Percentiles rank a stretch among this genome's conserved stretches.
Evolutionary conservation across 2,888 invertebrate species (phyloP).

Genomic region (Folsomia candida): DNA sequence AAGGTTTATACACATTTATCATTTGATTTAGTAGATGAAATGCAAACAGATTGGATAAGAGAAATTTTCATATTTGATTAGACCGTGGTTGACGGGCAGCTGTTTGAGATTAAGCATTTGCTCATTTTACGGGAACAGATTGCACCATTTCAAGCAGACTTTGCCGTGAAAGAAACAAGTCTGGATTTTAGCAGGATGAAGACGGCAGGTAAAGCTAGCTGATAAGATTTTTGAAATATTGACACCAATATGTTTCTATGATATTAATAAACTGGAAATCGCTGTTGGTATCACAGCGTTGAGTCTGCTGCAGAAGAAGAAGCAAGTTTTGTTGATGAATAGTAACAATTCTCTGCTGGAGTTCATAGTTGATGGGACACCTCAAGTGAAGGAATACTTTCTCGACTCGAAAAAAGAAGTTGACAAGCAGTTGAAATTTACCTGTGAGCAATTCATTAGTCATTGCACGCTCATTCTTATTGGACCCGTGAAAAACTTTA

Average conservation of each 20-base stretch:
- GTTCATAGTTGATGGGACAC: constrained; percentile 87
- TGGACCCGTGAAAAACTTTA: constrained; percentile 69
- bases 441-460: constrained; percentile 84
- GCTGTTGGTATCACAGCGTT: constrained; percentile 54
- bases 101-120: constrained; percentile 98
- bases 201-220: constrained; percentile 64
- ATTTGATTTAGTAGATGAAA: not conserved
- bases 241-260: not conserved
- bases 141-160: constrained; percentile 94
- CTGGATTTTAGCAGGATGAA: constrained; percentile 91
- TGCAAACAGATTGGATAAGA: not conserved
- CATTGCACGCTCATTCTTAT: constrained; percentile 73
- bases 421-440: constrained; percentile 82
- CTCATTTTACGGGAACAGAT: constrained; percentile 96
- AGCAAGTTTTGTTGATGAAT: constrained; percentile 80
- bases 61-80: constrained; percentile 52
- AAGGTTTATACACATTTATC: too few relatives aligned
- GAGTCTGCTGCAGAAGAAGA: constrained; percentile 64
- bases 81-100: constrained; percentile 82
- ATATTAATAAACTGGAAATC: not conserved
- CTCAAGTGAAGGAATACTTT: constrained; percentile 85
- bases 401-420: constrained; percentile 95
- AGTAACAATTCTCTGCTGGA: constrained; percentile 89
- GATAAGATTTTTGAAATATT: not conserved
- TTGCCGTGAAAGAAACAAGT: constrained; percentile 86